These are phyloP conservation scores for Theonella swinhoei DNA, from an alignment of 37 sponge, comb jelly and placozoan genomes.

Conservation along the genomic window DNA sequence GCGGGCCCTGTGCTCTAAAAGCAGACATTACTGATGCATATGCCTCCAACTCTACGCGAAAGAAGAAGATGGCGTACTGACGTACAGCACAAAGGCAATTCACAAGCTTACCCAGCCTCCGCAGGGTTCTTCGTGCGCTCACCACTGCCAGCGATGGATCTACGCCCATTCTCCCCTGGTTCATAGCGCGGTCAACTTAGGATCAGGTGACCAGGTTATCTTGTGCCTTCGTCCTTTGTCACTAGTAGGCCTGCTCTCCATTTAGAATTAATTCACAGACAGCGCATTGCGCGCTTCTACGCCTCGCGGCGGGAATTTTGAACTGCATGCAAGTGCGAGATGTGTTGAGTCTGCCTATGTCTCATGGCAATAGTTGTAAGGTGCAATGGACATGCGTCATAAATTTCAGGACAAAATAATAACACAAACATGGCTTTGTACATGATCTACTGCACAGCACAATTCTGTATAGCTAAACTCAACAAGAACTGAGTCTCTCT, in stretches of 20 bases:
- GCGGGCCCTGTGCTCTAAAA: slow-evolving; percentile 72
- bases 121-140: background rate
- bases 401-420: too few relatives aligned
- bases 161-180: background rate
- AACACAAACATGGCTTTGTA: too few relatives aligned
- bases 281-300: too few relatives aligned
- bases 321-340: too few relatives aligned
- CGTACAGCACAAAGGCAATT: background rate
- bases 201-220: too few relatives aligned
- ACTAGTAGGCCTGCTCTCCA: too few relatives aligned
- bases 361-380: too few relatives aligned
- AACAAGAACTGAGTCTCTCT: background rate
- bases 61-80: background rate
- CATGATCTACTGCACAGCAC: background rate
- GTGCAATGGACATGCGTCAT: too few relatives aligned
- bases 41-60: slow-evolving; percentile 58
- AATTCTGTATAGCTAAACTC: background rate
- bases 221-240: too few relatives aligned
- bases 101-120: background rate
- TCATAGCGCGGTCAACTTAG: background rate
- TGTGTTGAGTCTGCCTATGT: too few relatives aligned
- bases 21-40: slow-evolving; percentile 71
- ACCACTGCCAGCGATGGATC: background rate
- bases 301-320: too few relatives aligned
- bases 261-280: too few relatives aligned